phyloP scores from a whole-genome alignment of 2,113 vertebrate genomes.

The Platycercus adscitus region DNA sequence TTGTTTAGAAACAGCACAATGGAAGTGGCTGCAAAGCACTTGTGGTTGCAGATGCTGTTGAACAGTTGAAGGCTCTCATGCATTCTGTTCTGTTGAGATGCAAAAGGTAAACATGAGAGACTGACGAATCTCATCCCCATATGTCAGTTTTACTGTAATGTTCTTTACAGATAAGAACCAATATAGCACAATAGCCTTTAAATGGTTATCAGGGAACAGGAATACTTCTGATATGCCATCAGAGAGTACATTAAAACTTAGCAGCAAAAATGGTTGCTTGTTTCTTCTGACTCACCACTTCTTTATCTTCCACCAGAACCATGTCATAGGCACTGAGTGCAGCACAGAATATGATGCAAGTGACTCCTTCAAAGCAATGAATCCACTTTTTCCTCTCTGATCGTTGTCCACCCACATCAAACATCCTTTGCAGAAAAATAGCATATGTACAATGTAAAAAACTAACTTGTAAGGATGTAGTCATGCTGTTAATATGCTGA shows the following conservation, averaged over 20 bases:
- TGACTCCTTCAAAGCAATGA: constrained; percentile 83
- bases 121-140: not conserved
- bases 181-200: not conserved
- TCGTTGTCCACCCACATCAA: constrained; percentile 81
- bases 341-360: constrained; percentile 82
- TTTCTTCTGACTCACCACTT: constrained; percentile 77
- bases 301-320: constrained; percentile 80
- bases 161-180: not conserved
- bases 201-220: not conserved
- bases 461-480: not conserved
- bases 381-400: constrained; percentile 84
- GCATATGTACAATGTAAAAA: not conserved
- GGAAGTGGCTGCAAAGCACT: constrained; percentile 78
- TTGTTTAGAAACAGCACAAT: constrained; percentile 83
- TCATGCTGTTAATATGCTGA: not conserved
- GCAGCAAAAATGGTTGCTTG: not conserved
- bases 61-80: constrained; percentile 82
- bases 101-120: constrained; percentile 15
- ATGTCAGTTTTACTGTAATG: not conserved
- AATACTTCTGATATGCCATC: not conserved
- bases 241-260: not conserved
- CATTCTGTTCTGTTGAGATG: constrained; percentile 78
- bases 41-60: constrained; percentile 82
- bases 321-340: constrained; percentile 80
- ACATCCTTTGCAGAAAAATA: constrained; percentile 72